A percentile compares a stretch with the other conserved stretches of the same genome.
Evolutionary conservation across 2,888 invertebrate species (phyloP).

Genomic region (Caenorhabditis sulstoni): DNA sequence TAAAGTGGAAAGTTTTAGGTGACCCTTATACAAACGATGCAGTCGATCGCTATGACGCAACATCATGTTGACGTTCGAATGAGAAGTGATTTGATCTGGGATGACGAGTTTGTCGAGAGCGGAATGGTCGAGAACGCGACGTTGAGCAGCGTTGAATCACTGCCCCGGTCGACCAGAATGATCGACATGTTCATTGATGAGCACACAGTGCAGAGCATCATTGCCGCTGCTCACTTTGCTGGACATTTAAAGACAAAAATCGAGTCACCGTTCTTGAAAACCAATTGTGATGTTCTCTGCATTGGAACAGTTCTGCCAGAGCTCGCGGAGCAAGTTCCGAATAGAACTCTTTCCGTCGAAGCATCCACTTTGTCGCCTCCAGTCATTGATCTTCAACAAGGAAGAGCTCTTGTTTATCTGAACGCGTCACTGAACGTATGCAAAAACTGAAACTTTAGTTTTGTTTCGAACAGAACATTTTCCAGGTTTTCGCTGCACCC

Average conservation of each 20-base stretch:
- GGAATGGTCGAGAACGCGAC: slow-evolving; percentile 63
- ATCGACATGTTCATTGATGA: slow-evolving; percentile 78
- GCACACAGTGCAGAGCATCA: slow-evolving; percentile 74
- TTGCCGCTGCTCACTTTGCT: slow-evolving; percentile 77
- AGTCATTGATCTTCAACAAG: slow-evolving; percentile 71
- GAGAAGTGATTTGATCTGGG: slow-evolving; percentile 71
- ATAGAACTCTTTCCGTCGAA: slow-evolving; percentile 69
- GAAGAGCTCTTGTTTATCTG: slow-evolving; percentile 71
- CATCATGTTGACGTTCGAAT: slow-evolving; percentile 73
- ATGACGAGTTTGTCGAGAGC: slow-evolving; percentile 68
- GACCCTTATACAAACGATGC: slow-evolving; percentile 71
- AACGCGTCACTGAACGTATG: slow-evolving; percentile 75
- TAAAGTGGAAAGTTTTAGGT: too few species aligned
- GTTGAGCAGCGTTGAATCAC: slow-evolving; percentile 59
- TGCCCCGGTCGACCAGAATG: slow-evolving; percentile 70
- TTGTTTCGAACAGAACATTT: neutral
- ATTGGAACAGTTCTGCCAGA: slow-evolving; percentile 77
- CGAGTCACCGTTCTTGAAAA: slow-evolving; percentile 74
- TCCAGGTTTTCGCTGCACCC: slow-evolving; percentile 67
- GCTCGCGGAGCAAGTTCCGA: slow-evolving; percentile 68
- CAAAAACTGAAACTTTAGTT: neutral
- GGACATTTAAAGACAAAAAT: slow-evolving; percentile 75
- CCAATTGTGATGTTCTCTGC: slow-evolving; percentile 77
- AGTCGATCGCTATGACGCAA: slow-evolving; percentile 71
- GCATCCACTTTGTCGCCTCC: slow-evolving; percentile 76